Percentiles rank a stretch among this genome's conserved stretches.
These are phyloP conservation scores for Leptoclinus maculatus DNA, from an alignment of 2,797 vertebrate genomes.

Conservation along the genomic window DNA sequence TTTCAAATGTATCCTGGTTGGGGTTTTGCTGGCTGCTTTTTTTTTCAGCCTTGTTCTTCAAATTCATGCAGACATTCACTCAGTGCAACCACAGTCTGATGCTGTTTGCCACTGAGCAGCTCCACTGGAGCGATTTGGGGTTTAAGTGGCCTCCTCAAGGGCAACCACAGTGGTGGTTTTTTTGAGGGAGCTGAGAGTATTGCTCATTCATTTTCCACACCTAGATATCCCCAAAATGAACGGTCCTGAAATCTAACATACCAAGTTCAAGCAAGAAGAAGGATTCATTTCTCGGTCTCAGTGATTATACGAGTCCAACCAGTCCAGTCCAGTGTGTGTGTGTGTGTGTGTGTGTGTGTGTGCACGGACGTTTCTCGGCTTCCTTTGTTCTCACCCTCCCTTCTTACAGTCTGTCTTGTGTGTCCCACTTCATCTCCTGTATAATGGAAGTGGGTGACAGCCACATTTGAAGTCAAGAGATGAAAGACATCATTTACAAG, in stretches of 20 bases:
- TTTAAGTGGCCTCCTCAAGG: slow-evolving; percentile 74
- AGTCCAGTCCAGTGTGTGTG: slow-evolving; percentile 21
- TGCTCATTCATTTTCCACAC: slow-evolving; percentile 63
- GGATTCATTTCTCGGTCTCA: slow-evolving; percentile 36
- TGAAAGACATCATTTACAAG: slow-evolving; percentile 84
- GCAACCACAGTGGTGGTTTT: slow-evolving; percentile 50
- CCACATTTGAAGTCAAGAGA: slow-evolving; percentile 80
- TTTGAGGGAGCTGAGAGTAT: slow-evolving; percentile 48
- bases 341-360: slow-evolving; percentile 16
- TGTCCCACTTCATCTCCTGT: slow-evolving; percentile 73
- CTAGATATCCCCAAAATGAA: slow-evolving; percentile 57
- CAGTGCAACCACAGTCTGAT: slow-evolving; percentile 59
- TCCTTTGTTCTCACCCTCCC: slow-evolving; percentile 77
- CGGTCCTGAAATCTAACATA: slow-evolving; percentile 54
- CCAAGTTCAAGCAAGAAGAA: slow-evolving; percentile 43
- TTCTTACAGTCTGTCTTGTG: slow-evolving; percentile 69
- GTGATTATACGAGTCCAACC: slow-evolving; percentile 39
- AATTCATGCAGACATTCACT: slow-evolving; percentile 66
- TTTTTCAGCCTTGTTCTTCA: slow-evolving; percentile 51
- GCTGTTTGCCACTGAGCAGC: slow-evolving; percentile 68
- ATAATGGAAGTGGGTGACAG: slow-evolving; percentile 80
- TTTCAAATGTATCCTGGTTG: slow-evolving; percentile 42
- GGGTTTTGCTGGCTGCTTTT: slow-evolving; percentile 26
- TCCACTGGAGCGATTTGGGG: slow-evolving; percentile 65
- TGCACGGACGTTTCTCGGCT: slow-evolving; percentile 23